phyloP scores from a whole-genome alignment of 2,888 invertebrate species.

The Conomelus anceps region DNA sequence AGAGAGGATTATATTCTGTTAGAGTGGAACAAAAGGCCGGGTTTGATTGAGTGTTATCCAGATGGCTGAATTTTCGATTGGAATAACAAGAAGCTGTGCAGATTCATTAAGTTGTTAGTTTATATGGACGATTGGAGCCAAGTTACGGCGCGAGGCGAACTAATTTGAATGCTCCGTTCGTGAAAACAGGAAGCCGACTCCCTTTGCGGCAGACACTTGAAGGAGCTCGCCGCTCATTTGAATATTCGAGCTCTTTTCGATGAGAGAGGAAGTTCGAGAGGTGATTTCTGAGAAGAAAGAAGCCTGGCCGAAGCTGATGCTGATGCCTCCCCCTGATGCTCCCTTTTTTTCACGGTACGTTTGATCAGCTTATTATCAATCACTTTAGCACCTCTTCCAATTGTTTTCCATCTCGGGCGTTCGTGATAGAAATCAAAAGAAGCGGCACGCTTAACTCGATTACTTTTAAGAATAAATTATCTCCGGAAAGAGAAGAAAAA shows the following conservation, averaged over 20 bases:
- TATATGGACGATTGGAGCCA: not conserved
- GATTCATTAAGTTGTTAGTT: conserved; percentile 10
- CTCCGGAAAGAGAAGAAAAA: conserved; percentile 8
- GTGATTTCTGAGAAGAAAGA: not conserved
- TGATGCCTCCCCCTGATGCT: conserved; percentile 17
- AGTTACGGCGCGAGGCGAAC: not conserved
- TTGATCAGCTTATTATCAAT: conserved; percentile 25
- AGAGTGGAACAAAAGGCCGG: not conserved
- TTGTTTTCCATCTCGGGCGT: conserved; percentile 1
- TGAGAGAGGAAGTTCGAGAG: not conserved
- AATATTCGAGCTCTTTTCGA: not conserved
- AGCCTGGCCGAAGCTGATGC: no score
- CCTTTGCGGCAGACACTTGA: not conserved
- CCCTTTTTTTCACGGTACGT: conserved; percentile 13
- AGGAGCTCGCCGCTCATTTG: not conserved
- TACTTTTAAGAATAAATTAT: conserved; percentile 20
- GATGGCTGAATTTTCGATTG: not conserved
- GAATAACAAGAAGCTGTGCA: not conserved
- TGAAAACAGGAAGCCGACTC: not conserved
- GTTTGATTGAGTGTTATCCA: not conserved
- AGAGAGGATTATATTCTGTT: no score
- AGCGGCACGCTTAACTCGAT: conserved; percentile 19
- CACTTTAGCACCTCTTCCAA: conserved; percentile 23
- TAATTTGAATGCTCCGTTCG: conserved; percentile 5
- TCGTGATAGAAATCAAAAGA: not conserved